Conservation (phyloP, 2,797 vertebrate species). For the Anabas testudineus region DNA sequence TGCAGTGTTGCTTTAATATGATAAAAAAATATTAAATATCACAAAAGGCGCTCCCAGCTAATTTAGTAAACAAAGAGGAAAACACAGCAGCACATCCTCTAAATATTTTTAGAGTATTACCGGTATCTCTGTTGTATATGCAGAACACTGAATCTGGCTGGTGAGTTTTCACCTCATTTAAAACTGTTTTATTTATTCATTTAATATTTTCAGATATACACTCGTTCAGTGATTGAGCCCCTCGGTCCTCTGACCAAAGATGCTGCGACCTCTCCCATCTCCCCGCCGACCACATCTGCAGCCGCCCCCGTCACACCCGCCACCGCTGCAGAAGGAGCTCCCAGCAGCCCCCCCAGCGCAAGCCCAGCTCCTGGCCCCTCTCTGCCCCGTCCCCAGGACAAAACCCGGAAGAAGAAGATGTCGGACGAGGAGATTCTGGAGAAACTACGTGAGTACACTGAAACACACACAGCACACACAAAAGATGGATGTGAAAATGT, state of each 20-base stretch:
- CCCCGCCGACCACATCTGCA: slow-evolving; percentile 75
- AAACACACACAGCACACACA: background rate
- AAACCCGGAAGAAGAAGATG: slow-evolving; percentile 98
- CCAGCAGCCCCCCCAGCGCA: slow-evolving; percentile 77
- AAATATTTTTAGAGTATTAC: no score
- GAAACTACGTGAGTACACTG: slow-evolving; percentile 90
- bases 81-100: no score
- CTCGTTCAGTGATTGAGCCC: slow-evolving; percentile 94
- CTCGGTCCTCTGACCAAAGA: slow-evolving; percentile 91
- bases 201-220: slow-evolving; percentile 95
- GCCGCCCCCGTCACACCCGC: slow-evolving; percentile 43
- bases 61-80: no score
- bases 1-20: no score
- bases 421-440: slow-evolving; percentile 97
- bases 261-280: slow-evolving; percentile 89
- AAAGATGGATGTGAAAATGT: no score
- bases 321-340: slow-evolving; percentile 77
- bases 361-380: slow-evolving; percentile 76
- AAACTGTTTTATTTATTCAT: background rate
- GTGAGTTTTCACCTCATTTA: no score
- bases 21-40: no score
- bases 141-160: no score
- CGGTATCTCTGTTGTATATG: no score
- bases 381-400: slow-evolving; percentile 86
- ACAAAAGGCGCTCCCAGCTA: no score